Evolutionary conservation across 2,888 invertebrate species (phyloP).

Genomic region (Nomada flava): DNA sequence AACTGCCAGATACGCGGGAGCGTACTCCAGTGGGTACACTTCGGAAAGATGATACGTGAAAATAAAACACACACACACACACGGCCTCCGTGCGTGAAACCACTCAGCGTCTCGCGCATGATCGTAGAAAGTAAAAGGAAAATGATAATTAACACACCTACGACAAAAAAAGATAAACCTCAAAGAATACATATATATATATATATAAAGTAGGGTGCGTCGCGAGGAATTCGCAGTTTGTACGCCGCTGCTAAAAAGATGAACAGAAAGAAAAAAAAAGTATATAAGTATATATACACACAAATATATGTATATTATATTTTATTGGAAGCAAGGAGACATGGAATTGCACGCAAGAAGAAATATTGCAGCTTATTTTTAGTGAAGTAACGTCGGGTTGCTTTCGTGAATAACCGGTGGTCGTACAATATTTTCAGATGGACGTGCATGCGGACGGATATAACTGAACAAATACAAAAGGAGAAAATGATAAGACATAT

Average conservation of each 20-base stretch:
- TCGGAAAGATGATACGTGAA: slow-evolving; percentile 16
- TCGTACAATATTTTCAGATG: neutral
- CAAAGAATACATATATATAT: slow-evolving; percentile 33
- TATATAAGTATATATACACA: slow-evolving; percentile 25
- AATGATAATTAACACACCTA: slow-evolving; percentile 25
- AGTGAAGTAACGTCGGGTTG: slow-evolving; percentile 62
- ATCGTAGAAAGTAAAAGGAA: slow-evolving; percentile 55
- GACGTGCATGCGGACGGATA: neutral
- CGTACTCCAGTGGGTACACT: slow-evolving; percentile 65
- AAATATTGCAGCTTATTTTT: slow-evolving; percentile 67
- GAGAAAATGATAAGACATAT: slow-evolving; percentile 52
- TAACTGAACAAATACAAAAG: neutral
- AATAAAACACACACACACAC: slow-evolving; percentile 28
- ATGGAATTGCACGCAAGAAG: slow-evolving; percentile 71
- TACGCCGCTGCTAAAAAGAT: slow-evolving; percentile 49
- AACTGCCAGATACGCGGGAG: slow-evolving; percentile 70
- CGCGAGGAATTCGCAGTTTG: slow-evolving; percentile 58
- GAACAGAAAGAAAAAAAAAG: slow-evolving; percentile 24
- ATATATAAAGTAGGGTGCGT: slow-evolving; percentile 50
- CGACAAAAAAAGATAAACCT: slow-evolving; percentile 34
- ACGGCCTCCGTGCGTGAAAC: slow-evolving; percentile 61
- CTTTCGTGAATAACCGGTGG: slow-evolving; percentile 42
- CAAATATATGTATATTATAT: slow-evolving; percentile 64
- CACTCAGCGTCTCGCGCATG: slow-evolving; percentile 51
- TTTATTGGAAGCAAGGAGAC: slow-evolving; percentile 60